Percentiles rank a stretch among this genome's conserved stretches.
These are phyloP conservation scores for Gibbula magus DNA, from an alignment of 2,888 invertebrate species.

Conservation along the genomic window DNA sequence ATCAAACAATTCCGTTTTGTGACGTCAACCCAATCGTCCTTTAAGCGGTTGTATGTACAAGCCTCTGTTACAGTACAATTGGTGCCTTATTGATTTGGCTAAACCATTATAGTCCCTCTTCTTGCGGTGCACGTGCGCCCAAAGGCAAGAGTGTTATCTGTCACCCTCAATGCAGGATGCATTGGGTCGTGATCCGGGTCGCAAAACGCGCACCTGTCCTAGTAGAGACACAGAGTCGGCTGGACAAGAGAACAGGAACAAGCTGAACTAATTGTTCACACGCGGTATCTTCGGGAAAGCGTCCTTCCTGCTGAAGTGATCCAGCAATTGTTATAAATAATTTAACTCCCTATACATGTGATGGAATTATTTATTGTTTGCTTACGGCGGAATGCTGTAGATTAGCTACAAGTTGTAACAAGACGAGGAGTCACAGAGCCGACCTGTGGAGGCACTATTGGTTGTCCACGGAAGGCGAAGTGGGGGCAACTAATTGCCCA, in stretches of 20 bases:
- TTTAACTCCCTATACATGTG: conserved; percentile 16
- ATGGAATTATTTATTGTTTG: conserved; percentile 23
- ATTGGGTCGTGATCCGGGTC: not conserved
- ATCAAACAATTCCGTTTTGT: conserved; percentile 26
- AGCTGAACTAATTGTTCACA: too few relatives aligned
- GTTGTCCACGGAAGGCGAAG: not conserved
- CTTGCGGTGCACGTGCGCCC: not conserved
- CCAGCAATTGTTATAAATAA: conserved; percentile 13
- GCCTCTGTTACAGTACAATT: conserved; percentile 21
- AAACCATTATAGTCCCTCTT: conserved; percentile 10
- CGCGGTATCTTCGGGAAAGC: not conserved
- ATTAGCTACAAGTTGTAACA: not conserved
- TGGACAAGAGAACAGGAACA: not conserved
- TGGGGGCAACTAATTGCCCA: not conserved
- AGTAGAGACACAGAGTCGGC: not conserved
- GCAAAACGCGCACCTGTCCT: not conserved
- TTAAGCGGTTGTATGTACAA: conserved; percentile 20
- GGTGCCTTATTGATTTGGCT: conserved; percentile 25
- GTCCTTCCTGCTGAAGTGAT: not conserved
- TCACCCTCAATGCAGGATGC: not conserved
- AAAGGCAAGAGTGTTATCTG: not conserved
- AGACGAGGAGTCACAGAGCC: not conserved
- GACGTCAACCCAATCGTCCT: conserved; percentile 22
- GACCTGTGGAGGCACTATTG: not conserved
- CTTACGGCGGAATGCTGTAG: not conserved